A percentile compares a stretch with the other conserved stretches of the same genome.
Evolutionary conservation across 2,113 vertebrate genomes (phyloP).

Genomic region (Saiga tatarica): DNA sequence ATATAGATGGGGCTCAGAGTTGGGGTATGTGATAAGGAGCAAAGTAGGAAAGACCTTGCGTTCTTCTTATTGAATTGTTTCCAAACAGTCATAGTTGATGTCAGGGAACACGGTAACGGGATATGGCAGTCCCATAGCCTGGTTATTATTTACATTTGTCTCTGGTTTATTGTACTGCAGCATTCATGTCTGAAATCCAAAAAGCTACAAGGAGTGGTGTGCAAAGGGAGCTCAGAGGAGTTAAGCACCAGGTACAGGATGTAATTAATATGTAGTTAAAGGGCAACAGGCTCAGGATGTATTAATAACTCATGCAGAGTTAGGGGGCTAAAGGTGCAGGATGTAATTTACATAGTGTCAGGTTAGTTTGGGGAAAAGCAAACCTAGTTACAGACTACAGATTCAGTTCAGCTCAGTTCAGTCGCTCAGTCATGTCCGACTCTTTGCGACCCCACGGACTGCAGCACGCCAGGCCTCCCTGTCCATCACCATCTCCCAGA

Average conservation of each 20-base stretch:
- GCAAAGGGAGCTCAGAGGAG: neutral
- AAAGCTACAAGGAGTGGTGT: neutral
- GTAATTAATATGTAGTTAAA: neutral
- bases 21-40: neutral
- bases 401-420: neutral
- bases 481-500: neutral
- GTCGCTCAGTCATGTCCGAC: rapidly evolving
- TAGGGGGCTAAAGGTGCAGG: neutral
- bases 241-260: neutral
- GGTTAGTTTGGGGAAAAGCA: neutral
- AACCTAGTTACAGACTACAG: neutral
- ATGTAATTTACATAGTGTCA: neutral
- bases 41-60: neutral
- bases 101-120: neutral
- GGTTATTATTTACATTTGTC: neutral
- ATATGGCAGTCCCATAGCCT: neutral
- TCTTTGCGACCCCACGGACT: neutral
- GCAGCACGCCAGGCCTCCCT: neutral
- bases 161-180: neutral
- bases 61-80: neutral
- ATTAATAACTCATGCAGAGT: neutral
- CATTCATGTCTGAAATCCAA: neutral
- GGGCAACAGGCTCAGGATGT: neutral
- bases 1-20: neutral
- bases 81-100: neutral